Percentiles rank a stretch among this genome's conserved stretches.
These are phyloP conservation scores for Ancistrus triradiatus DNA, from an alignment of 2,113 vertebrate genomes.

Conservation along the genomic window DNA sequence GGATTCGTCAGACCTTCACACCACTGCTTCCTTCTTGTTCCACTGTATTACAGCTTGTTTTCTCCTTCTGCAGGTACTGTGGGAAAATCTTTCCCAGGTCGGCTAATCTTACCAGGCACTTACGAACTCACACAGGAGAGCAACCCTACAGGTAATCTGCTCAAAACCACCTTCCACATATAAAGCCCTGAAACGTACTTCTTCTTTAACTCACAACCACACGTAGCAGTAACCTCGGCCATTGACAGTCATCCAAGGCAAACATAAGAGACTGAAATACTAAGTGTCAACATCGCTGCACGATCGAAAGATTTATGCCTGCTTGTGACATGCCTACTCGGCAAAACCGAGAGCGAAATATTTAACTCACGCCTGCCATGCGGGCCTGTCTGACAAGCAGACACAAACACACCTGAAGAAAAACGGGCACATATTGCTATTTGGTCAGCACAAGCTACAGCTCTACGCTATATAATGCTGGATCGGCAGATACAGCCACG, in stretches of 20 bases:
- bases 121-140: conserved; percentile 97
- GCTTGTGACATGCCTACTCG: conserved; percentile 15
- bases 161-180: conserved; percentile 3
- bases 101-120: conserved; percentile 95
- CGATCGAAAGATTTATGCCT: conserved; percentile 23
- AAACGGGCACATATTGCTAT: conserved; percentile 23
- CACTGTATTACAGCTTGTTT: conserved; percentile 18
- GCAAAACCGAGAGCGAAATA: conserved; percentile 14
- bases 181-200: background rate
- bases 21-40: too few relatives aligned
- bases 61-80: conserved; percentile 80
- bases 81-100: conserved; percentile 98
- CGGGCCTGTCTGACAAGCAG: conserved; percentile 14
- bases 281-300: conserved; percentile 6
- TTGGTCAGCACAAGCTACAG: conserved; percentile 10
- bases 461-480: background rate
- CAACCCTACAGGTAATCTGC: conserved; percentile 93
- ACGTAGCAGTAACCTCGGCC: conserved; percentile 27
- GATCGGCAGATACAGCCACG: conserved; percentile 1
- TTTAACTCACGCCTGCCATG: too few relatives aligned
- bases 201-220: conserved; percentile 9
- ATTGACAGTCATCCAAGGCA: conserved; percentile 15
- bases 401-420: conserved; percentile 16
- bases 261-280: conserved; percentile 22
- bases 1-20: too few relatives aligned